phyloP scores from a whole-genome alignment of 2,797 vertebrate genomes.

The Danio aesculapii region DNA sequence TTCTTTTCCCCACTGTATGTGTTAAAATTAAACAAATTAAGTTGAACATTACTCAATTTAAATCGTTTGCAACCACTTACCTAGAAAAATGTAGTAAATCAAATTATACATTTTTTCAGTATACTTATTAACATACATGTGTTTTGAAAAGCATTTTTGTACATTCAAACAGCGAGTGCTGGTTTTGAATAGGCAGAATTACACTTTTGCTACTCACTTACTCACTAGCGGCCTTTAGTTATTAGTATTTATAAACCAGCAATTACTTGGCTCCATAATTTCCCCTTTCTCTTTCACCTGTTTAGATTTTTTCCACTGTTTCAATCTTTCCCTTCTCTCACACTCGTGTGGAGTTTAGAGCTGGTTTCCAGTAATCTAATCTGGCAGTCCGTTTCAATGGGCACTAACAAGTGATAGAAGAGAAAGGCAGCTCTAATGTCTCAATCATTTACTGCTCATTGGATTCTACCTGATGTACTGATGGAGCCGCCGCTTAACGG shows the following conservation, averaged over 20 bases:
- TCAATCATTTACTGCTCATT: constrained; percentile 58
- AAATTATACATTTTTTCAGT: no score
- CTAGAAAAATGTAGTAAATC: no score
- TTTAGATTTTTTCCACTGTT: neutral
- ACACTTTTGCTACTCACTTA: no score
- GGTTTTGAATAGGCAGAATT: no score
- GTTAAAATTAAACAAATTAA: no score
- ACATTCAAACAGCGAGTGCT: no score
- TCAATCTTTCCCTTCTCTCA: neutral
- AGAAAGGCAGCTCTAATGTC: constrained; percentile 45
- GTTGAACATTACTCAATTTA: no score
- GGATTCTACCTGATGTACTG: constrained; percentile 51
- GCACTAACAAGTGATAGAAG: constrained; percentile 31
- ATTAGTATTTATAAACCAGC: neutral
- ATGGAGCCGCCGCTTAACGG: constrained; percentile 33
- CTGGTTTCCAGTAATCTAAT: constrained; percentile 32
- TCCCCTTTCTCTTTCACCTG: neutral
- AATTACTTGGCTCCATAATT: constrained; percentile 13
- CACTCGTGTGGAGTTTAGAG: constrained; percentile 23
- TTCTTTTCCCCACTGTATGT: no score
- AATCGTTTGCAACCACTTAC: no score
- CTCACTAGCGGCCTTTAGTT: neutral
- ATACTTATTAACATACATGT: no score
- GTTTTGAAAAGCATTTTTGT: no score
- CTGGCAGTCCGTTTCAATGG: constrained; percentile 41